These are phyloP conservation scores for Xyrichtys novacula DNA, from an alignment of 2,797 vertebrate species.

Conservation along the genomic window DNA sequence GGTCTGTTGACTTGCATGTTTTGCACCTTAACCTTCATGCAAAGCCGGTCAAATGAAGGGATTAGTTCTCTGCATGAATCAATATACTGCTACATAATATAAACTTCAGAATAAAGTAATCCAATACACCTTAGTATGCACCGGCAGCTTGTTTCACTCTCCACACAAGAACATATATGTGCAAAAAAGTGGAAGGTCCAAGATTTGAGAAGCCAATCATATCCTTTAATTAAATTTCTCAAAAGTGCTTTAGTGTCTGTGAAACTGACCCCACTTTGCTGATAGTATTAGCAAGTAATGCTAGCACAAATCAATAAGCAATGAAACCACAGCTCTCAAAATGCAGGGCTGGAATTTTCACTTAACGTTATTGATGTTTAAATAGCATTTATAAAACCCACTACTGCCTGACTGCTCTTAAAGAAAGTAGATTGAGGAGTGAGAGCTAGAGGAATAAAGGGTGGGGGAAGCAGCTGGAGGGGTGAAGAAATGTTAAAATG, in stretches of 20 bases:
- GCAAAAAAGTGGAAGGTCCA: constrained; percentile 10
- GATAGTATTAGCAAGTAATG: constrained; percentile 46
- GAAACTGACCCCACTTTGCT: constrained; percentile 32
- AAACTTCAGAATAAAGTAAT: constrained; percentile 24
- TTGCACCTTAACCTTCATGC: constrained; percentile 14
- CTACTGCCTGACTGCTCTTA: background rate
- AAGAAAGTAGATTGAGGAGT: background rate
- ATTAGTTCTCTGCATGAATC: constrained; percentile 29
- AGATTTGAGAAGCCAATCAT: background rate
- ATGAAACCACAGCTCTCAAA: constrained; percentile 36
- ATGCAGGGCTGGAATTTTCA: constrained; percentile 33
- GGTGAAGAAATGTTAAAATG: too few species aligned
- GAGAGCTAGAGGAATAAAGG: constrained; percentile 1
- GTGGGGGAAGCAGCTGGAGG: background rate
- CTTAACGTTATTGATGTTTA: constrained; percentile 46
- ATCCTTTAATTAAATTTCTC: background rate
- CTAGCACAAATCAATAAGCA: constrained; percentile 49
- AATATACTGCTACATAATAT: constrained; percentile 33
- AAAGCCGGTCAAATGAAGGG: constrained; percentile 22
- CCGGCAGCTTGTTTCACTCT: background rate
- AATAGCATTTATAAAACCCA: constrained; percentile 38
- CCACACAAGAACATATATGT: background rate
- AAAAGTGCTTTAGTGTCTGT: constrained; percentile 14
- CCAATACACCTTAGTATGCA: background rate
- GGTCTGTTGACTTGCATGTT: constrained; percentile 2